Conservation (phyloP, 2,113 vertebrate species). For the Percina caprodes region DNA sequence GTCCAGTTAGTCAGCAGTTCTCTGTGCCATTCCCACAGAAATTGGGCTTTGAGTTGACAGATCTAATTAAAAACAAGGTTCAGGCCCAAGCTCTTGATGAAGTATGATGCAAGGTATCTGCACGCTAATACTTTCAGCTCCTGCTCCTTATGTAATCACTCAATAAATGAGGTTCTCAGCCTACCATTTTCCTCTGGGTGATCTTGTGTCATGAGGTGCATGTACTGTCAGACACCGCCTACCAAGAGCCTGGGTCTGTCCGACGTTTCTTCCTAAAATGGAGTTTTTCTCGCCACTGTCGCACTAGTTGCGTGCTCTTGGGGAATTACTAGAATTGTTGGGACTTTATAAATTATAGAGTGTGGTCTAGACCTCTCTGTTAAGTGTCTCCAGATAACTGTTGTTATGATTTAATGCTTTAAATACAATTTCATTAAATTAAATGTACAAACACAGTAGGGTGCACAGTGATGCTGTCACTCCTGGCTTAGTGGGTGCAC, state of each 20-base stretch:
- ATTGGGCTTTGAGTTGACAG: constrained; percentile 70
- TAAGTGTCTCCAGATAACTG: too few species aligned
- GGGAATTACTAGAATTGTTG: too few species aligned
- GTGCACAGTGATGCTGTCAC: constrained; percentile 10
- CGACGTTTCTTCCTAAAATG: too few species aligned
- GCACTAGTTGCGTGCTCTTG: too few species aligned
- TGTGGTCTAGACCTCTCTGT: too few species aligned
- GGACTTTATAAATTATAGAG: too few species aligned
- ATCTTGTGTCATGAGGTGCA: constrained; percentile 36
- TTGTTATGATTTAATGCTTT: too few species aligned
- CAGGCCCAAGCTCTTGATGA: constrained; percentile 53
- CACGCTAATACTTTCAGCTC: constrained; percentile 52
- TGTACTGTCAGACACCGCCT: too few species aligned
- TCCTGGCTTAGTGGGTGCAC: constrained; percentile 1
- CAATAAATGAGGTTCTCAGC: constrained; percentile 41
- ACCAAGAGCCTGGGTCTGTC: too few species aligned
- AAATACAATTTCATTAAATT: too few species aligned
- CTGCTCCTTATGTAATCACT: constrained; percentile 56
- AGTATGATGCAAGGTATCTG: constrained; percentile 55
- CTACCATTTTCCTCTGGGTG: constrained; percentile 17
- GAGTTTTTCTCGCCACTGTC: too few species aligned
- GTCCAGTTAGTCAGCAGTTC: constrained; percentile 58
- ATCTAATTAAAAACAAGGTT: constrained; percentile 73
- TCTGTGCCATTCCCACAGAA: constrained; percentile 67
- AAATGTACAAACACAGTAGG: constrained; percentile 14